Percentiles rank a stretch among this genome's conserved stretches.
phyloP scores from a whole-genome alignment of 2,888 invertebrate genomes.

The Charanyca ferruginea region DNA sequence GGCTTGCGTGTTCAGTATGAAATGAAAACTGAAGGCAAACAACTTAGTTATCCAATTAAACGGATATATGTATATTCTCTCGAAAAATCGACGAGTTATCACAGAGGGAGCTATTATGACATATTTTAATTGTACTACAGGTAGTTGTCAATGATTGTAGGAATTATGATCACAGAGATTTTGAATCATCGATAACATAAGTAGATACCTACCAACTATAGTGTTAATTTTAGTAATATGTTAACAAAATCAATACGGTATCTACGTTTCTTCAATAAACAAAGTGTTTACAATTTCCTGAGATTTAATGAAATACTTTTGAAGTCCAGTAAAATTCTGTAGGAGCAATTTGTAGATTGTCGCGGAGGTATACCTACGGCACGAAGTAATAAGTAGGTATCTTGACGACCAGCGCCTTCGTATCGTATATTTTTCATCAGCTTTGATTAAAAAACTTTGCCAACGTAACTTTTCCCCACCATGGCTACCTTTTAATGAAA shows the following conservation, averaged over 20 bases:
- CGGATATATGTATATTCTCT: conserved; percentile 8
- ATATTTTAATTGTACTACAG: conserved; percentile 1
- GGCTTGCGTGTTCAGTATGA: conserved; percentile 33
- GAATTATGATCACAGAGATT: background rate
- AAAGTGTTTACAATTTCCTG: conserved; percentile 15
- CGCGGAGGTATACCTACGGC: conserved; percentile 29
- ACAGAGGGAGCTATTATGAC: background rate
- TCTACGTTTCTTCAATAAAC: background rate
- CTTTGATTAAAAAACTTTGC: conserved; percentile 82
- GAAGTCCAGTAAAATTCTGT: conserved; percentile 35
- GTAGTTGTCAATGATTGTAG: background rate
- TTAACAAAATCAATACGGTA: background rate
- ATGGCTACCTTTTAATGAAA: conserved; percentile 70
- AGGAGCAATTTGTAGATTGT: conserved; percentile 55
- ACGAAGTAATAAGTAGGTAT: conserved; percentile 55
- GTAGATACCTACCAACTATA: background rate
- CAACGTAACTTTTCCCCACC: conserved; percentile 68
- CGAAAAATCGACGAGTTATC: background rate
- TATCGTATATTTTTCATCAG: conserved; percentile 77
- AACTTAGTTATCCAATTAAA: conserved; percentile 16
- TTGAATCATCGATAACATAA: background rate
- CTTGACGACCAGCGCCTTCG: conserved; percentile 56
- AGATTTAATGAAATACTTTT: conserved; percentile 30
- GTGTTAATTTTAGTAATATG: background rate
- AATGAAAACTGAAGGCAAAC: conserved; percentile 23